These are phyloP conservation scores for Taeniopygia guttata DNA, from an alignment of 2,797 vertebrate species.

Conservation along the genomic window DNA sequence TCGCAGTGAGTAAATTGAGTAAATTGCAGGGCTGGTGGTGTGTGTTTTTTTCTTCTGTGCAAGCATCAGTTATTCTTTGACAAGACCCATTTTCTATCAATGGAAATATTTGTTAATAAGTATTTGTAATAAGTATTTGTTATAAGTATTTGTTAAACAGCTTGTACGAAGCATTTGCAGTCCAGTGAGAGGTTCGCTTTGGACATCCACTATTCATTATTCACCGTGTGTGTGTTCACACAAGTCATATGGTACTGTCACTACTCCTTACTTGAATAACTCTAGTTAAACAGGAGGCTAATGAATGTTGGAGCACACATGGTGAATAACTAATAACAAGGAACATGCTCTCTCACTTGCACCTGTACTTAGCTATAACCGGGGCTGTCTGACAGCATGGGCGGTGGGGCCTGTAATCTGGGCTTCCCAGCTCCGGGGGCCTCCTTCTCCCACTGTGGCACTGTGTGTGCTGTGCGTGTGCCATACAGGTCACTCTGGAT, in stretches of 20 bases:
- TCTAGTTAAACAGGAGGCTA: constrained; percentile 61
- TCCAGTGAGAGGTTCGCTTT: constrained; percentile 32
- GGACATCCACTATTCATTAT: constrained; percentile 51
- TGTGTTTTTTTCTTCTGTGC: neutral
- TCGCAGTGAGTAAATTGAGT: neutral
- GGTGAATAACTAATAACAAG: constrained; percentile 51
- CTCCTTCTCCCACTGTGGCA: fast-evolving
- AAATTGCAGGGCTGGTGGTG: fast-evolving
- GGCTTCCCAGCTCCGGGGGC: neutral
- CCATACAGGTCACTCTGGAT: neutral
- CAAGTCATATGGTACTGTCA: constrained; percentile 48
- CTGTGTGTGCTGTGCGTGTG: neutral
- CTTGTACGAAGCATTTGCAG: constrained; percentile 8
- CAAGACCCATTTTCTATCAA: neutral
- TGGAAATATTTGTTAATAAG: neutral
- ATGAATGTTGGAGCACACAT: constrained; percentile 53
- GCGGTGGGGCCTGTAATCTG: neutral
- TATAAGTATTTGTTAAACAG: constrained; percentile 21
- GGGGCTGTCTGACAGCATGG: neutral
- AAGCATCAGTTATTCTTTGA: neutral
- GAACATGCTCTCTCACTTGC: constrained; percentile 26
- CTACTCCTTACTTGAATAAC: constrained; percentile 53
- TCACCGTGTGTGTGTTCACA: constrained; percentile 11
- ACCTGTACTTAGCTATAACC: constrained; percentile 7
- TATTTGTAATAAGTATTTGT: constrained; percentile 33